Conservation (phyloP, 2,797 vertebrate genomes). For the Nannoperca obscura region DNA sequence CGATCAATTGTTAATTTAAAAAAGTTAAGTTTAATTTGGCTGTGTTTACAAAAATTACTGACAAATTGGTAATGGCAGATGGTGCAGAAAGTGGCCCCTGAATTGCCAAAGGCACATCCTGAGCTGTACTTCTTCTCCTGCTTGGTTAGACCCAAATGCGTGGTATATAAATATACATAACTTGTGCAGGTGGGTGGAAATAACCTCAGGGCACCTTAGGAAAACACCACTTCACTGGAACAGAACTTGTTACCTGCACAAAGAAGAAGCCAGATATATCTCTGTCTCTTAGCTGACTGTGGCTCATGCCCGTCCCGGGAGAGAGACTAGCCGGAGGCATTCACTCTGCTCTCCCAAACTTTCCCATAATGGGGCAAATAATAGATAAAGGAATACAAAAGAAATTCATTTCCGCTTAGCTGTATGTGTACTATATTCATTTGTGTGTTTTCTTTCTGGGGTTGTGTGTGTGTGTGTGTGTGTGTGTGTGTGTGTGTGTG, state of each 20-base stretch:
- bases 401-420: conserved; percentile 27
- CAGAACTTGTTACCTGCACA: not conserved
- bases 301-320: not conserved
- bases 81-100: not conserved
- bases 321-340: not conserved
- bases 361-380: not conserved
- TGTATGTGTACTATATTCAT: conserved; percentile 42
- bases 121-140: not conserved
- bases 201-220: not conserved
- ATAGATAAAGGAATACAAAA: not conserved
- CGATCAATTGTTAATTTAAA: not conserved
- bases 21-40: too few species aligned
- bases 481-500: conserved; percentile 44
- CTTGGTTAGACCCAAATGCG: not conserved
- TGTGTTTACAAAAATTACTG: not conserved
- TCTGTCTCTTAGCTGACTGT: conserved; percentile 7
- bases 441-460: not conserved
- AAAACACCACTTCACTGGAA: not conserved
- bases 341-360: not conserved
- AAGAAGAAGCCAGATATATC: conserved; percentile 3
- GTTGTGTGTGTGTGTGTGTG: conserved; percentile 42
- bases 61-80: not conserved
- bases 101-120: not conserved
- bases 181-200: not conserved
- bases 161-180: conserved; percentile 13